phyloP scores from a whole-genome alignment of 2,113 vertebrate genomes.

The Corythoichthys intestinalis region DNA sequence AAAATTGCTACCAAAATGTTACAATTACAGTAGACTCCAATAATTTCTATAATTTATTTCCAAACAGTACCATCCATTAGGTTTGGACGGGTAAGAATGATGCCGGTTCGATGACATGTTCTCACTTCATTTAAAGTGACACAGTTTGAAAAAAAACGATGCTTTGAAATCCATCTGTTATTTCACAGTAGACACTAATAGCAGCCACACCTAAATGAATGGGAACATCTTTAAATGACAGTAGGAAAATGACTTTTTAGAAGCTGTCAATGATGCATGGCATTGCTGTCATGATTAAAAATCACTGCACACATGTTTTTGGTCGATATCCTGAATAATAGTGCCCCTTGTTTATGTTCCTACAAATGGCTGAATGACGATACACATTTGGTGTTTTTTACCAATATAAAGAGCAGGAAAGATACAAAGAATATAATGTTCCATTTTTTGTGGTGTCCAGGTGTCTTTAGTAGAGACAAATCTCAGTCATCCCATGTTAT shows the following conservation, averaged over 20 bases:
- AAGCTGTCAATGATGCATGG: slow-evolving; percentile 24
- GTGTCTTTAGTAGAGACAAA: slow-evolving; percentile 37
- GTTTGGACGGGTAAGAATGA: neutral
- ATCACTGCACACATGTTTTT: slow-evolving; percentile 19
- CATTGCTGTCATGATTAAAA: slow-evolving; percentile 29
- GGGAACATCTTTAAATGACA: slow-evolving; percentile 17
- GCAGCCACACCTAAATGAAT: slow-evolving; percentile 37
- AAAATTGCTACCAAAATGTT: neutral
- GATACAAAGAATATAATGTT: slow-evolving; percentile 13
- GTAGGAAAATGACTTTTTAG: slow-evolving; percentile 32
- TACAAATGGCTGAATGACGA: slow-evolving; percentile 39
- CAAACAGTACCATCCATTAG: neutral
- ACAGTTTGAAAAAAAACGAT: neutral
- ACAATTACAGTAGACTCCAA: neutral
- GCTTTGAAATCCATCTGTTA: neutral
- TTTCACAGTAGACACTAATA: slow-evolving; percentile 9
- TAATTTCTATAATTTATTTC: neutral
- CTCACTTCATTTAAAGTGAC: neutral
- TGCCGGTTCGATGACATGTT: neutral
- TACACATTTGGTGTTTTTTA: slow-evolving; percentile 16
- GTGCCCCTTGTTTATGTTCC: slow-evolving; percentile 6
- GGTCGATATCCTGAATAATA: slow-evolving; percentile 28
- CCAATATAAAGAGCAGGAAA: slow-evolving; percentile 1
- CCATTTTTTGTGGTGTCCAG: slow-evolving; percentile 60
- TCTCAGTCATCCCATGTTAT: slow-evolving; percentile 77